These are phyloP conservation scores for Leptogaster cylindrica DNA, from an alignment of 2,888 invertebrate genomes.

Conservation along the genomic window DNA sequence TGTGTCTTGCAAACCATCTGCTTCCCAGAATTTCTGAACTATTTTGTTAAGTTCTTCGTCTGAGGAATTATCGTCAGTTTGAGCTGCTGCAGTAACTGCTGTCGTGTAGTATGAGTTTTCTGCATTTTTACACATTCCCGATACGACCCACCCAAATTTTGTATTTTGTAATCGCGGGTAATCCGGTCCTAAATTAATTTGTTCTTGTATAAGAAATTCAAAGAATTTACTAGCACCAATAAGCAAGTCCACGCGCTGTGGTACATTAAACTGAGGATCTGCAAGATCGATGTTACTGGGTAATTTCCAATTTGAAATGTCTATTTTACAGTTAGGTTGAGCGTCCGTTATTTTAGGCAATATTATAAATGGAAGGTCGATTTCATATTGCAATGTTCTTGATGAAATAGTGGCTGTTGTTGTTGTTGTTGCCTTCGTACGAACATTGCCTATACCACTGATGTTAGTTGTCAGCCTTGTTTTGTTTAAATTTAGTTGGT, in stretches of 20 bases:
- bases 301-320: background rate
- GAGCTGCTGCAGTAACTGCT: background rate
- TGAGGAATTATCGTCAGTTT: background rate
- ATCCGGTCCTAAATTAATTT: slow-evolving; percentile 6
- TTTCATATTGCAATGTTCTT: background rate
- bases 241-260: background rate
- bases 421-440: background rate
- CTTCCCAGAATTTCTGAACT: slow-evolving; percentile 36
- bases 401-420: background rate
- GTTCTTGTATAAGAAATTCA: background rate
- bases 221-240: slow-evolving; percentile 7
- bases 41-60: background rate
- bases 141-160: slow-evolving; percentile 8
- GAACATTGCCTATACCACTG: background rate
- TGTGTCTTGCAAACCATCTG: slow-evolving; percentile 4
- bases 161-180: slow-evolving; percentile 3
- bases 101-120: background rate
- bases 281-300: background rate
- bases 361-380: background rate
- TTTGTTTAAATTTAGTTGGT: background rate
- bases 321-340: background rate
- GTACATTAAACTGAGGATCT: background rate
- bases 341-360: background rate
- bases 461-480: background rate
- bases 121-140: background rate